phyloP scores from a whole-genome alignment of 1,140 invertebrate species.

The Trigoniulus corallinus region DNA sequence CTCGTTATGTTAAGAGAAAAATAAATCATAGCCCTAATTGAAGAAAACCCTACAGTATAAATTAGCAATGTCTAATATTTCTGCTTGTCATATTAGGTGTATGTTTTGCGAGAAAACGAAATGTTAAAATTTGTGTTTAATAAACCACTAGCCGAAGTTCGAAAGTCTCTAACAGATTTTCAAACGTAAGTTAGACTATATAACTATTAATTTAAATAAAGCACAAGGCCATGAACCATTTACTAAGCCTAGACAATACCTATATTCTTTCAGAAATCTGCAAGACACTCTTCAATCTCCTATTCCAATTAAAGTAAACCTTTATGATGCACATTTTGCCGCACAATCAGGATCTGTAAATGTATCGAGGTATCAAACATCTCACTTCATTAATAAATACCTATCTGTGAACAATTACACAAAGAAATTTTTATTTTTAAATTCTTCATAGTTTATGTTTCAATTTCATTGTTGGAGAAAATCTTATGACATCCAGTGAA shows the following conservation, averaged over 20 bases:
- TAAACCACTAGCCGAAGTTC: conserved; percentile 41
- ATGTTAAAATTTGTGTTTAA: conserved; percentile 54
- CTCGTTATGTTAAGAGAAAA: no score
- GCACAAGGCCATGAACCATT: no score
- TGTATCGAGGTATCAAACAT: neutral
- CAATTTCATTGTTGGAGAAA: no score
- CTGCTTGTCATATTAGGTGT: conserved; percentile 34
- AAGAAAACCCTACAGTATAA: neutral
- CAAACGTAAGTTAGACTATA: no score
- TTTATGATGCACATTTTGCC: neutral
- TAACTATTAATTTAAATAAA: no score
- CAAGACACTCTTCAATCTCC: neutral
- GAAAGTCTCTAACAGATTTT: conserved; percentile 38
- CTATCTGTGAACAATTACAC: no score
- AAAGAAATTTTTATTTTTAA: no score
- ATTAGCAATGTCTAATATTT: neutral
- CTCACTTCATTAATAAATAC: no score
- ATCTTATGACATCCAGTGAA: no score
- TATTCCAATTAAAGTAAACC: neutral
- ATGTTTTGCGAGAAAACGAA: conserved; percentile 51
- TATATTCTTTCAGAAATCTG: neutral
- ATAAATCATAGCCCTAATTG: no score
- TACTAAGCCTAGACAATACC: no score
- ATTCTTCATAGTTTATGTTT: no score
- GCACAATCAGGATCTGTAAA: neutral